A percentile compares a stretch with the other conserved stretches of the same genome.
These are phyloP conservation scores for Mastacembelus armatus DNA, from an alignment of 2,797 vertebrate genomes.

Conservation along the genomic window DNA sequence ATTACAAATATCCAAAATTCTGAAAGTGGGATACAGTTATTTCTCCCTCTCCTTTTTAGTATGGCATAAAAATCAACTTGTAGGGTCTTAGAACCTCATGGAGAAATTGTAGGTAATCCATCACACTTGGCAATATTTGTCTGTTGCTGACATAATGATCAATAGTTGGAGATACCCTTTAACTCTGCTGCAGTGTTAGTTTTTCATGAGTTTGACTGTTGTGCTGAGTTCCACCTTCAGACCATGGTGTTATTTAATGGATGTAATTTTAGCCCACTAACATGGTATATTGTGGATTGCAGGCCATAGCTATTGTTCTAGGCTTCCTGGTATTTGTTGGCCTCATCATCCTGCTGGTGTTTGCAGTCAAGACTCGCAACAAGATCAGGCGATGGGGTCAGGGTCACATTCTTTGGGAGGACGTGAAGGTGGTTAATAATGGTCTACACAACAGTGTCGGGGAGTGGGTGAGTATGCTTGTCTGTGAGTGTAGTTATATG, in stretches of 20 bases:
- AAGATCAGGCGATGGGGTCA: slow-evolving; percentile 84
- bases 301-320: slow-evolving; percentile 91
- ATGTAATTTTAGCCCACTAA: slow-evolving; percentile 27
- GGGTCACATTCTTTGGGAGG: slow-evolving; percentile 89
- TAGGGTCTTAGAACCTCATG: too few species aligned
- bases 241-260: not conserved
- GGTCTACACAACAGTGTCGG: slow-evolving; percentile 84
- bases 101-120: too few species aligned
- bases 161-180: too few species aligned
- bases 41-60: not conserved
- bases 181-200: too few species aligned
- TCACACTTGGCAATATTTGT: too few species aligned
- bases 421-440: slow-evolving; percentile 75
- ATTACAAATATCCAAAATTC: not conserved
- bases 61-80: too few species aligned
- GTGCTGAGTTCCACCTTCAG: not conserved
- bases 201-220: not conserved
- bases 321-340: slow-evolving; percentile 88
- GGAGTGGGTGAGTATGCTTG: slow-evolving; percentile 94
- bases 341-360: slow-evolving; percentile 91
- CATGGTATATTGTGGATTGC: not conserved
- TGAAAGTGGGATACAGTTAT: not conserved
- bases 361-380: slow-evolving; percentile 87
- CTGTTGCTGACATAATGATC: too few species aligned
- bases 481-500: slow-evolving; percentile 78